Percentiles rank a stretch among this genome's conserved stretches.
Conservation (phyloP, 1,140 invertebrate species). For the Schmidtea mediterranea region DNA sequence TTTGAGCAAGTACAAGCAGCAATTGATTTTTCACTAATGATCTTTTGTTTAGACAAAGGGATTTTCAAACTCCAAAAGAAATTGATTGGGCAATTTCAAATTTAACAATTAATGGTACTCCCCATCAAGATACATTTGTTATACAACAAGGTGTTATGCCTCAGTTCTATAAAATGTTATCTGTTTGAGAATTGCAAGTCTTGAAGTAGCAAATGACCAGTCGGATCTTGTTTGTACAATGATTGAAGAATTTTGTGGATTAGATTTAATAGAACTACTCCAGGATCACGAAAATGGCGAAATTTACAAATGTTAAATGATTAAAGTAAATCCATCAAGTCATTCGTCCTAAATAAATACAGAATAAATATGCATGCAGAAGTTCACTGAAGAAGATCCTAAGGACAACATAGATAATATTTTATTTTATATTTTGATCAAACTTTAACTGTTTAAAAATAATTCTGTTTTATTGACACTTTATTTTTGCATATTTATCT, state of each 20-base stretch:
- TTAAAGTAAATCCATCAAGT: too few relatives aligned
- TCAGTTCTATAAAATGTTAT: slow-evolving; percentile 24
- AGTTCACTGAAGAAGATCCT: too few relatives aligned
- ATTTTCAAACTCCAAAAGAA: slow-evolving; percentile 96
- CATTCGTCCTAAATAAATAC: too few relatives aligned
- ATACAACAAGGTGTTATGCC: slow-evolving; percentile 61
- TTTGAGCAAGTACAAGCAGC: slow-evolving; percentile 81
- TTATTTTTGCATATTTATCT: too few relatives aligned
- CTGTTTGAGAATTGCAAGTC: slow-evolving; percentile 28
- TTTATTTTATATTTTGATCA: too few relatives aligned
- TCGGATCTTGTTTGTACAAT: slow-evolving; percentile 16
- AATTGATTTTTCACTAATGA: slow-evolving; percentile 68
- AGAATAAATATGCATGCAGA: too few relatives aligned
- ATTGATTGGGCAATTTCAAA: slow-evolving; percentile 97
- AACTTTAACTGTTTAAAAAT: too few relatives aligned
- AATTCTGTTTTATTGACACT: too few relatives aligned
- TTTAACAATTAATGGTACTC: slow-evolving; percentile 68
- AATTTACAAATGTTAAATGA: slow-evolving; percentile 92
- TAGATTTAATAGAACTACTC: slow-evolving; percentile 77
- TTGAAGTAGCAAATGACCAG: slow-evolving; percentile 21
- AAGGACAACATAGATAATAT: too few relatives aligned
- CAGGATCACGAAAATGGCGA: slow-evolving; percentile 90
- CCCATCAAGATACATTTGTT: slow-evolving; percentile 37
- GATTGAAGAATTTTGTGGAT: slow-evolving; percentile 33
- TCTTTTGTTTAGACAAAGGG: slow-evolving; percentile 69